A percentile compares a stretch with the other conserved stretches of the same genome.
phyloP scores from a whole-genome alignment of 2,797 vertebrate species.

The Eutrigla gurnardus region DNA sequence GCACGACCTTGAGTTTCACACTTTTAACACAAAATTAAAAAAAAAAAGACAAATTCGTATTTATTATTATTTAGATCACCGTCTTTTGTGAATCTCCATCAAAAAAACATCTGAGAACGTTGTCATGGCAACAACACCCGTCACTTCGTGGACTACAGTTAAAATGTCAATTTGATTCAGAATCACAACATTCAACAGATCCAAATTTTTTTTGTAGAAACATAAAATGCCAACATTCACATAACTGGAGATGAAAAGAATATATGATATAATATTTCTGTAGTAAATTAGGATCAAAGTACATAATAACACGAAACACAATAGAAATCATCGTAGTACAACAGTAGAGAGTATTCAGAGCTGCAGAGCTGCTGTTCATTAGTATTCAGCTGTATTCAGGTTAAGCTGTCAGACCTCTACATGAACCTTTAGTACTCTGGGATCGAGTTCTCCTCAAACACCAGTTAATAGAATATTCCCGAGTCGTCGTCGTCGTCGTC shows the following conservation, averaged over 20 bases:
- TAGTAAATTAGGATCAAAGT: background rate
- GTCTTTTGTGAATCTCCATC: too few relatives aligned
- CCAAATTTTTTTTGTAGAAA: too few relatives aligned
- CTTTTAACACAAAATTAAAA: conserved; percentile 26
- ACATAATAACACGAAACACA: conserved; percentile 7
- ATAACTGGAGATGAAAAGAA: too few relatives aligned
- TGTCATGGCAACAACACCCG: too few relatives aligned
- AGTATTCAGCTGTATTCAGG: conserved; percentile 36
- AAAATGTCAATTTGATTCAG: too few relatives aligned
- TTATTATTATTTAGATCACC: too few relatives aligned
- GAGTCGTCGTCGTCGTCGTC: conserved; percentile 20
- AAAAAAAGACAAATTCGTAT: too few relatives aligned
- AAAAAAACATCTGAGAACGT: too few relatives aligned
- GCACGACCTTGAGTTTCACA: conserved; percentile 2
- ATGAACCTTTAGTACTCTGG: conserved; percentile 47
- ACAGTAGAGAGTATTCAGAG: background rate
- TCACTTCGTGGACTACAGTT: too few relatives aligned
- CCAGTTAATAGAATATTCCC: conserved; percentile 48
- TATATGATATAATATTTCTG: too few relatives aligned
- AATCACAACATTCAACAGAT: too few relatives aligned
- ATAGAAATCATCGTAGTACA: background rate
- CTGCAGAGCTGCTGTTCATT: conserved; percentile 29
- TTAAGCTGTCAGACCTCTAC: conserved; percentile 46
- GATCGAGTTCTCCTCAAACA: conserved; percentile 42
- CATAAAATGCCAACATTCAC: too few relatives aligned